Conservation (phyloP, 1,140 invertebrate genomes). For the Drosophila willistoni region DNA sequence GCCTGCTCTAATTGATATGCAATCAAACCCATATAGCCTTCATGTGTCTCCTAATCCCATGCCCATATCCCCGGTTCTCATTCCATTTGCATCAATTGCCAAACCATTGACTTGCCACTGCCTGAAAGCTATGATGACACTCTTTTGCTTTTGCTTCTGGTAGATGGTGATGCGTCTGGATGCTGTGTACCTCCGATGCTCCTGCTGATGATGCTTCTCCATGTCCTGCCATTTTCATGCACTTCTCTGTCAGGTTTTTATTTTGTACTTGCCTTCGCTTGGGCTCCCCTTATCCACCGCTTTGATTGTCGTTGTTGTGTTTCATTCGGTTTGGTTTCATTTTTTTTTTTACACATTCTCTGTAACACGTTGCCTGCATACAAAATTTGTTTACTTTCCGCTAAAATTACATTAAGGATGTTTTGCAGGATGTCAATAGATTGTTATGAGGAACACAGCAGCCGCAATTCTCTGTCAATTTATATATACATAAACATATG, state of each 20-base stretch:
- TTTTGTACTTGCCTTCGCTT: slow-evolving; percentile 23
- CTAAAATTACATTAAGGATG: slow-evolving; percentile 82
- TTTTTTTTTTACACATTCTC: slow-evolving; percentile 45
- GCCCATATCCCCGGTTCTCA: slow-evolving; percentile 11
- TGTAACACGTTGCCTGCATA: slow-evolving; percentile 70
- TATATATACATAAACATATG: slow-evolving; percentile 30
- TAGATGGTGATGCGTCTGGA: slow-evolving; percentile 16
- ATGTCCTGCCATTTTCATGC: slow-evolving; percentile 27
- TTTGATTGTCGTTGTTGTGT: neutral
- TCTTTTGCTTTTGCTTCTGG: slow-evolving; percentile 12
- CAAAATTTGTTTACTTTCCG: slow-evolving; percentile 80
- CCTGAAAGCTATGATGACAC: slow-evolving; percentile 40
- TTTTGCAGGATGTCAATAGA: slow-evolving; percentile 81
- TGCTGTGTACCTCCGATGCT: slow-evolving; percentile 16
- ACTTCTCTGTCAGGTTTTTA: slow-evolving; percentile 39
- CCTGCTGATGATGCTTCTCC: slow-evolving; percentile 27
- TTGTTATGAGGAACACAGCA: slow-evolving; percentile 63
- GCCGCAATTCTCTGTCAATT: slow-evolving; percentile 28
- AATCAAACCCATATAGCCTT: slow-evolving; percentile 66
- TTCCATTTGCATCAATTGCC: slow-evolving; percentile 66
- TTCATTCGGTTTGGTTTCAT: slow-evolving; percentile 16
- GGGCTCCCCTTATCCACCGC: neutral
- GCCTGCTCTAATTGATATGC: slow-evolving; percentile 80
- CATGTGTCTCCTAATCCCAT: neutral
- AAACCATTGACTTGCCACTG: slow-evolving; percentile 50